phyloP scores from a whole-genome alignment of 1,140 invertebrate genomes.

The Magallana gigas region DNA sequence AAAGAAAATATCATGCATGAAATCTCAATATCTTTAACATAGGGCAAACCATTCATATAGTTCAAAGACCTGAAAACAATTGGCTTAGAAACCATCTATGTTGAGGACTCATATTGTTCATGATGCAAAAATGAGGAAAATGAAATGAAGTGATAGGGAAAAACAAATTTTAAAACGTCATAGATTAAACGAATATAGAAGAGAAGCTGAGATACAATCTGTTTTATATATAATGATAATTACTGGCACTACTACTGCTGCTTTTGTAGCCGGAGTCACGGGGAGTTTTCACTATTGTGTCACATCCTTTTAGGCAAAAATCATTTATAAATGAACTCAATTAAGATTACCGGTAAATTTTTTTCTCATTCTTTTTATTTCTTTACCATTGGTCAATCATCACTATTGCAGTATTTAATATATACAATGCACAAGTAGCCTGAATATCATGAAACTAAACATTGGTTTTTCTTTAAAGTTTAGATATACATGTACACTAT shows the following conservation, averaged over 20 bases:
- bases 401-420: too few relatives aligned
- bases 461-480: too few relatives aligned
- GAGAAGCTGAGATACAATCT: background rate
- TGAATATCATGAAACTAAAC: too few relatives aligned
- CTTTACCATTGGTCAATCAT: too few relatives aligned
- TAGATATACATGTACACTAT: too few relatives aligned
- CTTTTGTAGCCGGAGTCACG: slow-evolving; percentile 19
- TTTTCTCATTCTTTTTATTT: too few relatives aligned
- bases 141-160: background rate
- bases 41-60: background rate
- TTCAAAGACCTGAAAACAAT: background rate
- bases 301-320: slow-evolving; percentile 25
- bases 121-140: background rate
- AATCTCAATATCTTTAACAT: background rate
- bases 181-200: background rate
- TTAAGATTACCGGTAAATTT: too few relatives aligned
- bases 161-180: background rate
- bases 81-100: background rate
- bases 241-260: background rate
- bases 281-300: slow-evolving; percentile 12
- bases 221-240: background rate
- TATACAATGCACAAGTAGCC: too few relatives aligned
- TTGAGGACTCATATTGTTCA: background rate
- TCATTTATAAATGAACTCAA: background rate
- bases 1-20: background rate